Conservation (phyloP, 2,113 vertebrate genomes). For the Melanostigma gelatinosum region DNA sequence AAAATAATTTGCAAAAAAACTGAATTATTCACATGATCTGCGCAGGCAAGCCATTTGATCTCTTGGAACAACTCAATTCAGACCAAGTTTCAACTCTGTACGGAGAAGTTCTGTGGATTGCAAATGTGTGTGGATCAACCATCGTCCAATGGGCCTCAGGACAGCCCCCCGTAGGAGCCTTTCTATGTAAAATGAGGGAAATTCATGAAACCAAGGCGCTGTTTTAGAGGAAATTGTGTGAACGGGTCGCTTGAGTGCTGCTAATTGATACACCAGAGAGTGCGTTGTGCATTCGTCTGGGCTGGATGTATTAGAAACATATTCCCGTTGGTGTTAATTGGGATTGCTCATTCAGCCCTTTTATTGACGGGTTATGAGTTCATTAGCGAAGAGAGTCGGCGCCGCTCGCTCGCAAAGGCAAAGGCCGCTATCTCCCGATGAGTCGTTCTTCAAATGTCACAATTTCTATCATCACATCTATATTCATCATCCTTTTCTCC, state of each 20-base stretch:
- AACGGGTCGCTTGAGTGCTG: constrained; percentile 53
- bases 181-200: constrained; percentile 50
- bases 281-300: constrained; percentile 49
- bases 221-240: constrained; percentile 36
- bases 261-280: constrained; percentile 80
- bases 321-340: constrained; percentile 67
- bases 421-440: constrained; percentile 20
- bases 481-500: constrained; percentile 3
- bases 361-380: constrained; percentile 69
- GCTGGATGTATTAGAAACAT: constrained; percentile 48
- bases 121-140: constrained; percentile 60
- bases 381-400: too few relatives aligned
- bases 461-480: constrained; percentile 12
- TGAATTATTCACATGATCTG: constrained; percentile 61
- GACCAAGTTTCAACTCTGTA: constrained; percentile 24
- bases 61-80: constrained; percentile 62
- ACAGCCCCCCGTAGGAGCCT: constrained; percentile 23
- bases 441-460: constrained; percentile 7
- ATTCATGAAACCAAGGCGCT: constrained; percentile 46
- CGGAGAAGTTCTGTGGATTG: constrained; percentile 41
- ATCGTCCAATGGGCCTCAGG: constrained; percentile 53
- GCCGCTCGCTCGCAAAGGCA: too few relatives aligned
- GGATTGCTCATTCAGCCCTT: constrained; percentile 44
- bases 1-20: constrained; percentile 21
- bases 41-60: constrained; percentile 50